These are phyloP conservation scores for Tipula confusa DNA, from an alignment of 2,888 invertebrate genomes.

Conservation along the genomic window DNA sequence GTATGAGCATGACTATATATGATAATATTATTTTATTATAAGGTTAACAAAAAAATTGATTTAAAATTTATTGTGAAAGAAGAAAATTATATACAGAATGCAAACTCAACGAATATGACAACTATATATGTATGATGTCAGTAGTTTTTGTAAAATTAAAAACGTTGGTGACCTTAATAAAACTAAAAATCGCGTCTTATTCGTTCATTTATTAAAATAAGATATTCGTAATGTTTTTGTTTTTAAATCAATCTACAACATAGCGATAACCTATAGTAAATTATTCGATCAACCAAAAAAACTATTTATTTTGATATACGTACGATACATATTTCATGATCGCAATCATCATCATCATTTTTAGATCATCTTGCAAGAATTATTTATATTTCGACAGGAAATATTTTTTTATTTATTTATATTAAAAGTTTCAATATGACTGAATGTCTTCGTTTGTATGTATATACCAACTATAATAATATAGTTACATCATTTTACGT, in stretches of 20 bases:
- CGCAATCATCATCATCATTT: background rate
- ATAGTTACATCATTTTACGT: background rate
- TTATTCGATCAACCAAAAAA: background rate
- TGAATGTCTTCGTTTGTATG: background rate
- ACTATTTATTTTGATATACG: no score
- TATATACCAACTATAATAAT: background rate
- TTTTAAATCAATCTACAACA: background rate
- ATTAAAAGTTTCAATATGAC: background rate
- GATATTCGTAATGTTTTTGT: background rate
- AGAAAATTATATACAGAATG: no score
- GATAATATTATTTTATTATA: background rate
- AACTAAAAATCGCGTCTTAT: no score
- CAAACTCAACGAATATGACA: no score
- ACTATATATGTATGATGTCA: background rate
- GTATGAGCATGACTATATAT: no score
- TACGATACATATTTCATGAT: constrained; percentile 12
- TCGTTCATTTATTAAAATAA: no score
- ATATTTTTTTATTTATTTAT: background rate
- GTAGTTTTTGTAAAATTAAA: background rate
- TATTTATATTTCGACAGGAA: constrained; percentile 4
- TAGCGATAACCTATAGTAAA: background rate
- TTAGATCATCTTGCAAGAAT: constrained; percentile 15
- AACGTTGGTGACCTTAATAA: background rate
- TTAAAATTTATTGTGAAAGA: background rate
- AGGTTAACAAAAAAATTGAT: background rate